These are phyloP conservation scores for Lepus townsendii DNA, from an alignment of 2,797 vertebrate genomes.

Conservation along the genomic window DNA sequence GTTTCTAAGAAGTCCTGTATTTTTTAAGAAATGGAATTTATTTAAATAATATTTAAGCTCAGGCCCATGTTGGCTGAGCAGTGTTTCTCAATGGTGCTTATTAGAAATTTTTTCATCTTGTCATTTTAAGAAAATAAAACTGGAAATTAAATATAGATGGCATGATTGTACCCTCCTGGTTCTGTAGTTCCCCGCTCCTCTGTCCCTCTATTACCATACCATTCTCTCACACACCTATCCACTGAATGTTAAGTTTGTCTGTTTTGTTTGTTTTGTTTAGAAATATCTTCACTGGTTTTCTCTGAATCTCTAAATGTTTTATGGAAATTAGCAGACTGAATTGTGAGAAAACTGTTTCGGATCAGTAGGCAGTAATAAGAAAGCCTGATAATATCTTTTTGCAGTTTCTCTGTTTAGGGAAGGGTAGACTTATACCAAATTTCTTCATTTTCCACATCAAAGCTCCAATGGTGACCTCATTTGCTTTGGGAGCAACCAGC, in stretches of 20 bases:
- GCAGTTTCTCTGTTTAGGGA: conserved; percentile 72
- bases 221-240: conserved; percentile 28
- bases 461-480: conserved; percentile 60
- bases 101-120: conserved; percentile 75
- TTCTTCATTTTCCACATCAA: conserved; percentile 65
- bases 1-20: conserved; percentile 81
- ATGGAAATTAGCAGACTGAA: conserved; percentile 74
- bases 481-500: conserved; percentile 24
- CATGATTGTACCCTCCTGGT: conserved; percentile 75
- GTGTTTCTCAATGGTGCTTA: conserved; percentile 82
- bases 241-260: conserved; percentile 54
- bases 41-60: conserved; percentile 84
- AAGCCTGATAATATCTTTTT: conserved; percentile 68
- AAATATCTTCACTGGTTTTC: conserved; percentile 67
- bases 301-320: conserved; percentile 64
- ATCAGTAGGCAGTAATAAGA: conserved; percentile 61
- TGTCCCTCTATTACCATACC: conserved; percentile 53
- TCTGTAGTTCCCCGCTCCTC: conserved; percentile 62
- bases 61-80: conserved; percentile 60
- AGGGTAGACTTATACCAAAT: conserved; percentile 66
- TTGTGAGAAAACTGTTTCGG: conserved; percentile 75
- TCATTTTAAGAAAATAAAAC: conserved; percentile 81
- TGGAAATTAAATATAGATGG: conserved; percentile 80
- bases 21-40: conserved; percentile 82
- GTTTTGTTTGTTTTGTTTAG: neutral